A percentile compares a stretch with the other conserved stretches of the same genome.
Evolutionary conservation across 2,113 vertebrate genomes (phyloP).

Genomic region (Aptenodytes patagonicus): DNA sequence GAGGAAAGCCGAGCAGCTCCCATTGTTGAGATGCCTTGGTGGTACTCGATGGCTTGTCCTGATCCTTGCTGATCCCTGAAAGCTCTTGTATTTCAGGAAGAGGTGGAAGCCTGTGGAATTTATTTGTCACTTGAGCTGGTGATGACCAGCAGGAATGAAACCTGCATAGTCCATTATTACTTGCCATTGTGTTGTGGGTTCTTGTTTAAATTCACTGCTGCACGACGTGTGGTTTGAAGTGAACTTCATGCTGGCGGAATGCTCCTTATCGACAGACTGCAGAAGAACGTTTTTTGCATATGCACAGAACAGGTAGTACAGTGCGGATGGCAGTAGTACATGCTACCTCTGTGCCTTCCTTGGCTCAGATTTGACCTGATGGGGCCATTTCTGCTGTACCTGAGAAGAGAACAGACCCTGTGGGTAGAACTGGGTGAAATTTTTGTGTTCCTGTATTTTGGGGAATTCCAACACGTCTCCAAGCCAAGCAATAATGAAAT

Average conservation of each 20-base stretch:
- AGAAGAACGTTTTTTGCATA: neutral
- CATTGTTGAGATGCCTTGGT: constrained; percentile 13
- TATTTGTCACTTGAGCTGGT: constrained; percentile 61
- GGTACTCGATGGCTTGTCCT: neutral
- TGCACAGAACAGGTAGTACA: neutral
- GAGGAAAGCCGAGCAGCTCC: constrained; percentile 13
- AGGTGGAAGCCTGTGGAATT: constrained; percentile 47
- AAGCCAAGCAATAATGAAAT: neutral
- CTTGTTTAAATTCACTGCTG: neutral
- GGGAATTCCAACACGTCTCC: neutral
- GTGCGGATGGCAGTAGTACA: neutral
- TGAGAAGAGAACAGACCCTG: neutral
- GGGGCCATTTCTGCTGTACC: neutral
- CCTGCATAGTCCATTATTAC: constrained; percentile 31
- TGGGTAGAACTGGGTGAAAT: neutral
- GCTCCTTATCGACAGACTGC: neutral
- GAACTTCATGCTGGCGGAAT: neutral
- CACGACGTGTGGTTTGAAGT: neutral
- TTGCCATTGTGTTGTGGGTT: neutral
- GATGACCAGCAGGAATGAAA: constrained; percentile 41
- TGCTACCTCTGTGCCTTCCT: neutral
- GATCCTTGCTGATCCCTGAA: constrained; percentile 47
- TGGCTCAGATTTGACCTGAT: neutral
- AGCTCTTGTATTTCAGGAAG: constrained; percentile 60
- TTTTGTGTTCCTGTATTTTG: rapidly evolving